Percentiles rank a stretch among this genome's conserved stretches.
These are phyloP conservation scores for Drosophila parvula DNA, from an alignment of 1,140 invertebrate species.

Conservation along the genomic window DNA sequence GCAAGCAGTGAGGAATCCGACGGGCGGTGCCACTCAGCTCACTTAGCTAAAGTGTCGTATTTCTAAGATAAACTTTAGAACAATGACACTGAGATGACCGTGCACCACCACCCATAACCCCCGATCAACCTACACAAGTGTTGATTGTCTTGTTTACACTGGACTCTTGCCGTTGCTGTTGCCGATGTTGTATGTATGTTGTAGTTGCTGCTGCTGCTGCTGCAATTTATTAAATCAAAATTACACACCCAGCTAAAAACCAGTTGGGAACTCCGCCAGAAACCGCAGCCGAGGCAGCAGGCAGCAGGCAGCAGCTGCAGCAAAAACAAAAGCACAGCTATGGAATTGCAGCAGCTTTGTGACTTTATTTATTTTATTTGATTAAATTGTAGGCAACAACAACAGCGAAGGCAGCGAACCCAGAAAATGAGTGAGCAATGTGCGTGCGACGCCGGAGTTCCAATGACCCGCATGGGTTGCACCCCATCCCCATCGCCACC, in stretches of 20 bases:
- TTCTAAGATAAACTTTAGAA: conserved; percentile 74
- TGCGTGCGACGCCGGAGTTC: conserved; percentile 77
- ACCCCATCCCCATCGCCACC: conserved; percentile 2
- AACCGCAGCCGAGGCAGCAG: conserved; percentile 1
- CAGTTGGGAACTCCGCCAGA: conserved; percentile 53
- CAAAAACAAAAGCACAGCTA: conserved; percentile 45
- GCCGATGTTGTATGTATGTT: conserved; percentile 28
- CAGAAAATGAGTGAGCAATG: conserved; percentile 58
- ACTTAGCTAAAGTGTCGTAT: conserved; percentile 63
- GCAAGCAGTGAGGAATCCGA: background rate
- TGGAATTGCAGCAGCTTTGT: conserved; percentile 44
- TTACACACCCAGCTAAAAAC: conserved; percentile 58
- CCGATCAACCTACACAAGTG: conserved; percentile 43
- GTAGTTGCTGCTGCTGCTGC: conserved; percentile 22
- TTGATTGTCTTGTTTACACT: conserved; percentile 80
- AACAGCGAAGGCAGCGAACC: conserved; percentile 12
- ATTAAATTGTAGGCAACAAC: conserved; percentile 68
- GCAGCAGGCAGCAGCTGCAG: conserved; percentile 25
- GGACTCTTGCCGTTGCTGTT: conserved; percentile 32
- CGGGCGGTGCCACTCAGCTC: conserved; percentile 12
- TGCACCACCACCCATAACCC: conserved; percentile 15
- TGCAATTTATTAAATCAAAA: conserved; percentile 78
- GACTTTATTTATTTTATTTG: conserved; percentile 72
- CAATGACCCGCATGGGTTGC: conserved; percentile 75
- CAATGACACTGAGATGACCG: conserved; percentile 57